phyloP scores from a whole-genome alignment of 2,797 vertebrate species.

The Orientallactaga sibirica region DNA sequence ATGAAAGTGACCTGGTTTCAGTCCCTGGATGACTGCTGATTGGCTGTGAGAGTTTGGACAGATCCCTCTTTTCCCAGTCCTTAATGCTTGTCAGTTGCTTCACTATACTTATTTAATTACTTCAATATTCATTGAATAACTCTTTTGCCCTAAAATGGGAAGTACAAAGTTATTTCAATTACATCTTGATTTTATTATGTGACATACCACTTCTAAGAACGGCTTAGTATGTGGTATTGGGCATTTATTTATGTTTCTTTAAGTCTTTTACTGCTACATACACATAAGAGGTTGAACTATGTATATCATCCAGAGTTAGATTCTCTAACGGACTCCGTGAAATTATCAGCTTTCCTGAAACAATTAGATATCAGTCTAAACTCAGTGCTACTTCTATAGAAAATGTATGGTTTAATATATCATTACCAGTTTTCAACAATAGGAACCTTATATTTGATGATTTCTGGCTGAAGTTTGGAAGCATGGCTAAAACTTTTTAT shows the following conservation, averaged over 20 bases:
- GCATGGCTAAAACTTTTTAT: slow-evolving; percentile 36
- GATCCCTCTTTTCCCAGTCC: neutral
- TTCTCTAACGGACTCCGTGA: neutral
- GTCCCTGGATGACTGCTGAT: neutral
- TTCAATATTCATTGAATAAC: neutral
- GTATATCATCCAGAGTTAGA: neutral
- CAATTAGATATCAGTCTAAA: neutral
- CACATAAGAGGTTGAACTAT: neutral
- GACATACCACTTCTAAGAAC: neutral
- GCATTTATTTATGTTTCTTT: slow-evolving; percentile 2
- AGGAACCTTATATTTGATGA: slow-evolving; percentile 22
- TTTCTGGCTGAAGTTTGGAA: slow-evolving; percentile 54
- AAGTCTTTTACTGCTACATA: neutral
- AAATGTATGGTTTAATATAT: slow-evolving; percentile 27
- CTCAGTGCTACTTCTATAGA: neutral
- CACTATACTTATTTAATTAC: neutral
- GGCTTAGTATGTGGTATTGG: neutral
- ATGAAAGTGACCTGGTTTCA: neutral
- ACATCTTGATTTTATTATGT: neutral
- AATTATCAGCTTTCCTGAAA: slow-evolving; percentile 2
- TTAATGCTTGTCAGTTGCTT: neutral
- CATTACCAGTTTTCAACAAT: slow-evolving; percentile 11
- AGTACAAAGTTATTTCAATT: neutral
- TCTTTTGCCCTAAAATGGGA: slow-evolving; percentile 41
- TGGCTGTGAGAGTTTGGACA: neutral